Conservation (phyloP, 2,888 invertebrate genomes). For the Scaeva pyrastri region DNA sequence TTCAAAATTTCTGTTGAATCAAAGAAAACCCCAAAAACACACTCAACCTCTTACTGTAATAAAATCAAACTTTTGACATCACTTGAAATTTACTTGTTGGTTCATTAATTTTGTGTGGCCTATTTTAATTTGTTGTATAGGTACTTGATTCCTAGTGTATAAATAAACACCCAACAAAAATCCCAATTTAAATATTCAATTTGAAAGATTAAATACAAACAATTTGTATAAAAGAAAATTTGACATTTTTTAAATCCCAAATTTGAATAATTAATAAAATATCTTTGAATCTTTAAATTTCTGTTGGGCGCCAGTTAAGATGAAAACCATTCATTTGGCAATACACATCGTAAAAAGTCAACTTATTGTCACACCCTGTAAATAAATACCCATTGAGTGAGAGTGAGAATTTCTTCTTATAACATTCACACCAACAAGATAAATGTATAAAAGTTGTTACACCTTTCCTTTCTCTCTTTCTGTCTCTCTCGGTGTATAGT, state of each 20-base stretch:
- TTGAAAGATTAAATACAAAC: background rate
- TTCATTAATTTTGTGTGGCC: slow-evolving; percentile 4
- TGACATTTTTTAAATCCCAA: too few species aligned
- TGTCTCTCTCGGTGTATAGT: slow-evolving; percentile 12
- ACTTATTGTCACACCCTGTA: slow-evolving; percentile 71
- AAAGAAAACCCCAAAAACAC: too few species aligned
- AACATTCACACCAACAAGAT: slow-evolving; percentile 42
- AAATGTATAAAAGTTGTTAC: background rate
- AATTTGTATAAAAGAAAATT: background rate
- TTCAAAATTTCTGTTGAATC: too few species aligned
- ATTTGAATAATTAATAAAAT: slow-evolving; percentile 14
- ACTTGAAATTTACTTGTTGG: background rate
- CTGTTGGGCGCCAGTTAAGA: slow-evolving; percentile 1
- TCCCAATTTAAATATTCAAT: background rate
- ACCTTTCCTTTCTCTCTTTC: too few species aligned
- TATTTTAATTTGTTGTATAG: too few species aligned
- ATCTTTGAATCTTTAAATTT: background rate
- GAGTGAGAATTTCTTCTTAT: slow-evolving; percentile 10
- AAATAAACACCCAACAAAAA: background rate
- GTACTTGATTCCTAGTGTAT: too few species aligned
- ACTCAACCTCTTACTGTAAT: too few species aligned
- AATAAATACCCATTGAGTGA: background rate
- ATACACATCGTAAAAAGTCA: slow-evolving; percentile 9
- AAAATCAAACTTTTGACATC: background rate
- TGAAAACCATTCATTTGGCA: background rate